Base-by-base conservation (phyloP, 2,113 vertebrate species). In the Murina feae region DNA sequence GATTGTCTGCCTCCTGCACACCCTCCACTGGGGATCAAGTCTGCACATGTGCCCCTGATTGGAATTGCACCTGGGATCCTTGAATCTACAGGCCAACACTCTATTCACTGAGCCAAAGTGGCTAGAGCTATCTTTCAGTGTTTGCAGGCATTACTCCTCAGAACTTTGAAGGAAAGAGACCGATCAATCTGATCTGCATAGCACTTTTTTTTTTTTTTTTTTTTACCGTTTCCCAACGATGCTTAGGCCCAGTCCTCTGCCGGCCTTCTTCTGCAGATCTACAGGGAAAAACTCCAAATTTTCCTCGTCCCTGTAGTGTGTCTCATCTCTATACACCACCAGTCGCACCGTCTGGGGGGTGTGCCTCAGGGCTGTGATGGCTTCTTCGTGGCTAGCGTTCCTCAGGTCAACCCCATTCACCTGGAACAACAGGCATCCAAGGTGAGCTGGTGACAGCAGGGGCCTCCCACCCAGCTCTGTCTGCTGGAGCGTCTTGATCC, bases 161-260 rank as follows among this genome's bases (percentile, higher is more conserved):
- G 63, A 53, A 65, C 9, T 2, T 65, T 11, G 10, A 51, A 75
- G 32, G 69, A 47, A 79, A n/a, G 84, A 87, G n/a, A n/a, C 44
- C n/a, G n/a, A 42, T 30, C 39, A 28, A 9, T 17, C 25, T 39
- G 11, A 39, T 16, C 47, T 55, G 30, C 69, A 39, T 7, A 60
- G 42, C 13, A 23, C 44, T 69, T 63, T 18, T 32, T 71, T 37
- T 11, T 30, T 37, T 11, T 30, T 68, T 42, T 17, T 30, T 66
- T 39, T 97, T 98, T 97, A 99, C 99, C 99, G 98, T 97, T 99
- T 99, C 23, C 99, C 99, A 5, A 99, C 99, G 37, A 99, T 99
- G 98, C 99, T 99, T 94, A 99, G 98, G 28, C 99, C 99, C 75
- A 99, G 98, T 0, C 99, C 99, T 20, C 99, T 98, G 60, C 99